These are phyloP conservation scores for Thunnus thynnus DNA, from an alignment of 2,113 vertebrate species.

Conservation along the genomic window DNA sequence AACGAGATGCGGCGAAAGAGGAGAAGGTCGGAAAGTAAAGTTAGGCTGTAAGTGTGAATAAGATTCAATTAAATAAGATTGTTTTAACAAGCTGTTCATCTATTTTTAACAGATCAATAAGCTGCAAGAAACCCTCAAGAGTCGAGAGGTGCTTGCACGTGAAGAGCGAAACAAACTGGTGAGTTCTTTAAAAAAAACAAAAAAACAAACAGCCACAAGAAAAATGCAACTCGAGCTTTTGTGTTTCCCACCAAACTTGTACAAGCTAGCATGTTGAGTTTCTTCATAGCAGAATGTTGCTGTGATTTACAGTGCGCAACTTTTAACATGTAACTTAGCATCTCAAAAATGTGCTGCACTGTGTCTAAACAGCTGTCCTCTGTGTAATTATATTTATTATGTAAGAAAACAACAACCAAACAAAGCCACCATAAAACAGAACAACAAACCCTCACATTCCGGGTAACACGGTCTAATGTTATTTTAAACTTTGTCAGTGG, in stretches of 20 bases:
- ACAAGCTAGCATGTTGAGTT: neutral
- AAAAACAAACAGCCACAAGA: constrained; percentile 19
- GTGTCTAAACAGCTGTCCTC: constrained; percentile 69
- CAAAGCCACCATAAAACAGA: constrained; percentile 72
- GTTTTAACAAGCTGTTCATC: neutral
- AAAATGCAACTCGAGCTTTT: constrained; percentile 9
- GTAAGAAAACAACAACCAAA: constrained; percentile 76
- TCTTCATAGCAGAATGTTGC: neutral
- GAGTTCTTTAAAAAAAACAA: constrained; percentile 41
- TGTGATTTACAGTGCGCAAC: constrained; percentile 39
- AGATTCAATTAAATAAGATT: too few species aligned
- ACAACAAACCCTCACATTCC: constrained; percentile 71
- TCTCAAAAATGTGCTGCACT: constrained; percentile 63
- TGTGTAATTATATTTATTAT: constrained; percentile 81
- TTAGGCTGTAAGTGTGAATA: neutral
- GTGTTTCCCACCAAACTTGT: constrained; percentile 13
- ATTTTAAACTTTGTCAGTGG: constrained; percentile 72
- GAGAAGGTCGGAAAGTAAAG: constrained; percentile 76
- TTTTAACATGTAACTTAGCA: constrained; percentile 48
- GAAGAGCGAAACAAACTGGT: constrained; percentile 85
- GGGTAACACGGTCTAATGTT: constrained; percentile 68
- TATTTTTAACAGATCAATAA: constrained; percentile 80
- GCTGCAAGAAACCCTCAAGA: constrained; percentile 81
- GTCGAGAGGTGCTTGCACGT: constrained; percentile 77
- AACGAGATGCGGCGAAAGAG: constrained; percentile 82